Conservation (phyloP, 35 echinoderm and acorn worm species). For the Patiria miniata region DNA sequence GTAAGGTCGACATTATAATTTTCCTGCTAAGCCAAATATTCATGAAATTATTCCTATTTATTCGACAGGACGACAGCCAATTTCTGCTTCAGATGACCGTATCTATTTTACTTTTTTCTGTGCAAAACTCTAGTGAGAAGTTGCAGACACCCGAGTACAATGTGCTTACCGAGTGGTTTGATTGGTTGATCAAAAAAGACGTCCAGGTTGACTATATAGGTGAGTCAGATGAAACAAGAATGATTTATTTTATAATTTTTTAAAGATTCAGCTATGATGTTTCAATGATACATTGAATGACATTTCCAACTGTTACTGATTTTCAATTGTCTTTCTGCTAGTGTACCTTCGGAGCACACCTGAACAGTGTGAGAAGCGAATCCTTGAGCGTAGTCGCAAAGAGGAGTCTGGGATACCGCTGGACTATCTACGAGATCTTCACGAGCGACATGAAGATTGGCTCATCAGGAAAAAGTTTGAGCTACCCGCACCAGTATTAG, state of each 20-base stretch:
- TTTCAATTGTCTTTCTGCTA: not conserved
- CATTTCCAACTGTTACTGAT: not conserved
- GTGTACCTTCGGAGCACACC: conserved; percentile 84
- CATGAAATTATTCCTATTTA: too few species aligned
- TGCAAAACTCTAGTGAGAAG: not conserved
- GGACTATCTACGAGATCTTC: conserved; percentile 76
- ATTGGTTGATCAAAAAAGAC: conserved; percentile 31
- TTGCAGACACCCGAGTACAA: conserved; percentile 18
- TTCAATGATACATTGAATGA: not conserved
- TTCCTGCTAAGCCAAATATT: too few species aligned
- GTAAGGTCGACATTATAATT: not conserved
- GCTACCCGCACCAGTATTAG: conserved; percentile 79
- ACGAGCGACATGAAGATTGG: conserved; percentile 92
- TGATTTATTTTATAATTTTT: not conserved
- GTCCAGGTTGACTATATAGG: conserved; percentile 33
- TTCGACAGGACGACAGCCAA: too few species aligned
- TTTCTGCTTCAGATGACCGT: too few species aligned
- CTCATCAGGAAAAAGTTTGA: conserved; percentile 66
- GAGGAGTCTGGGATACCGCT: conserved; percentile 81
- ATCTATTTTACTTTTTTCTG: not conserved
- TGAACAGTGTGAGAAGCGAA: conserved; percentile 74
- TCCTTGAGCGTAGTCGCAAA: conserved; percentile 62
- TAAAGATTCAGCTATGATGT: not conserved
- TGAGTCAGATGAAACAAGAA: not conserved
- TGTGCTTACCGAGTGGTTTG: conserved; percentile 34